A percentile compares a stretch with the other conserved stretches of the same genome.
phyloP scores from a whole-genome alignment of 2,797 vertebrate genomes.

The Galaxias olidus region DNA sequence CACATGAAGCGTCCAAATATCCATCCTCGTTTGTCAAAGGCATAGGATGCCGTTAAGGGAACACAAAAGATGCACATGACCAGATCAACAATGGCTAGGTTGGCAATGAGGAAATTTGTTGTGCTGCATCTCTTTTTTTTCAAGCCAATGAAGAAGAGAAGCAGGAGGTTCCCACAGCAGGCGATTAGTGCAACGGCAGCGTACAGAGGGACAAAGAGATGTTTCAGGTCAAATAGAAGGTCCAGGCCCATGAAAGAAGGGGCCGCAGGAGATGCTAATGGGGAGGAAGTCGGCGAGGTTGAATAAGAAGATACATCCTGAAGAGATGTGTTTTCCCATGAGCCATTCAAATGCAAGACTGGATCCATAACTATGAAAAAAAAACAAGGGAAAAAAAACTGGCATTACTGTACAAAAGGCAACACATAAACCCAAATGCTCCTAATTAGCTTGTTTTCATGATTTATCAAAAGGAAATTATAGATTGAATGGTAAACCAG shows the following conservation, averaged over 20 bases:
- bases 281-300: slow-evolving; percentile 27
- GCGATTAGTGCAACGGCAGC: slow-evolving; percentile 78
- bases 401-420: background rate
- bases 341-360: slow-evolving; percentile 57
- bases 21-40: slow-evolving; percentile 84
- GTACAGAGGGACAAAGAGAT: slow-evolving; percentile 85
- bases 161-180: slow-evolving; percentile 81
- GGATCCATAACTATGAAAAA: slow-evolving; percentile 46
- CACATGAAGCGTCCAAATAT: slow-evolving; percentile 84
- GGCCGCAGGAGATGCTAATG: slow-evolving; percentile 41
- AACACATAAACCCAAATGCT: background rate
- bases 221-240: slow-evolving; percentile 80
- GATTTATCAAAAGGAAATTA: too few relatives aligned
- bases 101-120: slow-evolving; percentile 87
- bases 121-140: slow-evolving; percentile 87
- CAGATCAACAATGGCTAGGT: slow-evolving; percentile 82
- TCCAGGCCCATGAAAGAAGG: slow-evolving; percentile 80
- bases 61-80: slow-evolving; percentile 86
- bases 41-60: slow-evolving; percentile 83
- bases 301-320: slow-evolving; percentile 21
- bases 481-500: too few relatives aligned
- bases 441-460: background rate
- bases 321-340: slow-evolving; percentile 59
- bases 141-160: slow-evolving; percentile 81
- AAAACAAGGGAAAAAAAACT: background rate